Percentiles rank a stretch among this genome's conserved stretches.
Conservation (phyloP, 2,797 vertebrate species). For the Cuculus canorus region DNA sequence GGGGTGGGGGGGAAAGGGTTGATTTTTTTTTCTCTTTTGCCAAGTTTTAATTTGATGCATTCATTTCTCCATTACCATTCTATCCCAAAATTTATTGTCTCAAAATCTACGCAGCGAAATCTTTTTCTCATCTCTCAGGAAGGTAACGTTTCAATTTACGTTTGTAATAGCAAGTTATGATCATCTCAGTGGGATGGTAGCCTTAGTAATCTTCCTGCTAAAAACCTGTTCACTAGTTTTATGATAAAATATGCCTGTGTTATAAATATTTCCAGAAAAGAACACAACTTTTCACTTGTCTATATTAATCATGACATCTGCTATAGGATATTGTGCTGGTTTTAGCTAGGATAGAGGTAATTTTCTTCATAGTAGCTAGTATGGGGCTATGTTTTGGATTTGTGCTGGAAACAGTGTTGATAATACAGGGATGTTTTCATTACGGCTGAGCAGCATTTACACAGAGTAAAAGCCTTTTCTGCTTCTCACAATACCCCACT, state of each 20-base stretch:
- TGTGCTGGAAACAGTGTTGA: no score
- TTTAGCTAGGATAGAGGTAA: no score
- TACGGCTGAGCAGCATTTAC: no score
- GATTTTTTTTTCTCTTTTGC: not conserved
- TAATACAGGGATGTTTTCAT: no score
- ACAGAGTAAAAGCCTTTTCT: no score
- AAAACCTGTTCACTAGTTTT: constrained; percentile 13
- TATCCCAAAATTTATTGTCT: not conserved
- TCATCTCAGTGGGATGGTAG: not conserved
- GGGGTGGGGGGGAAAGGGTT: accelerated
- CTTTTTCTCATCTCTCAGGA: not conserved
- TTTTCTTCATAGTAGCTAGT: no score
- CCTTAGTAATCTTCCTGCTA: not conserved
- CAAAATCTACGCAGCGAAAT: not conserved
- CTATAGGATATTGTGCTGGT: not conserved
- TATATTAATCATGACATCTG: not conserved
- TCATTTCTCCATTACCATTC: not conserved
- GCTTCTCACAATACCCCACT: no score
- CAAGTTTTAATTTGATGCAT: constrained; percentile 21
- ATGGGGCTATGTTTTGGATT: no score
- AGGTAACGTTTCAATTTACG: not conserved
- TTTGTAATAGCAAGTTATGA: not conserved
- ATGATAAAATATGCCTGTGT: not conserved
- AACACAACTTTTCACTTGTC: not conserved
- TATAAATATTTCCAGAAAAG: constrained; percentile 29